These are phyloP conservation scores for Apostichopus leukothele DNA, from an alignment of 53 echinoderm and acorn worm species.

Conservation along the genomic window DNA sequence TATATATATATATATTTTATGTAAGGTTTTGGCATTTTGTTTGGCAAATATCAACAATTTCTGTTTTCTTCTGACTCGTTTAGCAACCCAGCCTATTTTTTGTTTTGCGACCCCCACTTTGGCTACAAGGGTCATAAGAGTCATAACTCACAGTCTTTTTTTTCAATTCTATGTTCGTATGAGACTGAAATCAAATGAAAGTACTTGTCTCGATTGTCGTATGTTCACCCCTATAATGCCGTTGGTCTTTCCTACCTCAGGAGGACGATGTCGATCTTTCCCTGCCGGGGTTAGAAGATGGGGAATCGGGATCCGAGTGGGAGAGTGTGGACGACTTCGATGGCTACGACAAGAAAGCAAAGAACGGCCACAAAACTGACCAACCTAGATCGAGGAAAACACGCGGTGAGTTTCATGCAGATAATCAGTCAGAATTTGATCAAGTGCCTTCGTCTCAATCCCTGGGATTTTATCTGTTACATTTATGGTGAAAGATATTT, in stretches of 20 bases:
- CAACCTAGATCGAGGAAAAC: background rate
- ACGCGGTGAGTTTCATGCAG: background rate
- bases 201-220: too few species aligned
- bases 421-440: background rate
- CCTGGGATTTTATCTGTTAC: background rate
- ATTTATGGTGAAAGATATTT: background rate
- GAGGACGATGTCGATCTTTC: conserved; percentile 18
- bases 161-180: too few species aligned
- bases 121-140: too few species aligned
- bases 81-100: too few species aligned
- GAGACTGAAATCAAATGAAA: too few species aligned
- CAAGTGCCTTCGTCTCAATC: background rate
- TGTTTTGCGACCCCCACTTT: too few species aligned
- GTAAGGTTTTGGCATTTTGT: too few species aligned
- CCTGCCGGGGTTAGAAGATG: conserved; percentile 16
- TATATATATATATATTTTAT: too few species aligned
- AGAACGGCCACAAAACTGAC: background rate
- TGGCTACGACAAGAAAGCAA: background rate
- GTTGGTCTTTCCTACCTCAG: background rate
- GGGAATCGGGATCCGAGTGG: conserved; percentile 15
- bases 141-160: too few species aligned
- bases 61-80: too few species aligned
- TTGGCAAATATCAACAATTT: too few species aligned
- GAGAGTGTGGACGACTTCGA: background rate
- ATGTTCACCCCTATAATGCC: too few species aligned